phyloP scores from a whole-genome alignment of 2,113 vertebrate genomes.

The Apaloderma vittatum region DNA sequence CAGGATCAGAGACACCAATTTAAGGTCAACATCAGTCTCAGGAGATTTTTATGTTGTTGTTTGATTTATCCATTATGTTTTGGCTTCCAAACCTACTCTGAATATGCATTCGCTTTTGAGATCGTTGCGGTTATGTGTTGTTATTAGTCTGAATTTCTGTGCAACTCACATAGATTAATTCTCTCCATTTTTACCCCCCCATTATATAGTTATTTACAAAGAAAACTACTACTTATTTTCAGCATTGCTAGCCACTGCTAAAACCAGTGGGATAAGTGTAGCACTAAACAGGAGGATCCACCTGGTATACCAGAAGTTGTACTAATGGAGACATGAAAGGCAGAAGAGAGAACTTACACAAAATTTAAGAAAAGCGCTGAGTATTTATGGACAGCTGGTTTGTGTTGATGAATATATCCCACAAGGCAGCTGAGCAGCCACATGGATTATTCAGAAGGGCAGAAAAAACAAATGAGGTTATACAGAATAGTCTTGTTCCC shows the following conservation, averaged over 20 bases:
- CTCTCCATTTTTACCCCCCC: not conserved
- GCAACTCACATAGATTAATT: not conserved
- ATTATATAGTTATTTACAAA: not conserved
- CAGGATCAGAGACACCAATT: not conserved
- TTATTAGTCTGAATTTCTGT: not conserved
- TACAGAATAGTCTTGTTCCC: not conserved
- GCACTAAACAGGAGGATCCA: not conserved
- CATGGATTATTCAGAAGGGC: fast-evolving
- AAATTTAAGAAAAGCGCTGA: not conserved
- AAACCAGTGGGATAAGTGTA: not conserved
- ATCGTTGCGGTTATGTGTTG: not conserved
- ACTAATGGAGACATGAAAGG: not conserved
- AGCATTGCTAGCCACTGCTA: not conserved
- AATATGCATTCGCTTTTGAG: not conserved
- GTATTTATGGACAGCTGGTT: not conserved
- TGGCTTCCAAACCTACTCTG: not conserved
- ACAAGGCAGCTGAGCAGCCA: not conserved
- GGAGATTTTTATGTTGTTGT: not conserved
- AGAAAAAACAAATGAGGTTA: not conserved
- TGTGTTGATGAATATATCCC: not conserved
- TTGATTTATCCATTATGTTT: not conserved
- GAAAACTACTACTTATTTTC: not conserved
- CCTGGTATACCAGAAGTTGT: not conserved
- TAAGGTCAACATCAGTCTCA: not conserved
- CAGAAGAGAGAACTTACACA: not conserved